A percentile compares a stretch with the other conserved stretches of the same genome.
phyloP scores from a whole-genome alignment of 2,113 vertebrate species.

The Micromys minutus region DNA sequence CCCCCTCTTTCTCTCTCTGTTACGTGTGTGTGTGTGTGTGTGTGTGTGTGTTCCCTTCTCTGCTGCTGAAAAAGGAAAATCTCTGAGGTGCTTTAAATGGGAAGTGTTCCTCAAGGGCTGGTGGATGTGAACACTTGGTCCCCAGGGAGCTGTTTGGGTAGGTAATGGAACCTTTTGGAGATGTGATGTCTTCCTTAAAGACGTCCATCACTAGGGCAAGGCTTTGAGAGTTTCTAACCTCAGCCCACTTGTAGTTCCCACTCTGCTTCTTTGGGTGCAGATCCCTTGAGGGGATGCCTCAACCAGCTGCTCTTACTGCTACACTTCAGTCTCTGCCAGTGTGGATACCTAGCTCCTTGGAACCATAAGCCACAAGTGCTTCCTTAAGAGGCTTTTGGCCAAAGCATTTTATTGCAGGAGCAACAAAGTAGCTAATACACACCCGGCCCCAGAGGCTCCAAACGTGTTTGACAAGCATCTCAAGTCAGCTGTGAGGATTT shows the following conservation, averaged over 20 bases:
- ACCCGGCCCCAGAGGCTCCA: not conserved
- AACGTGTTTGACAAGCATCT: not conserved
- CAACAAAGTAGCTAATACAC: not conserved
- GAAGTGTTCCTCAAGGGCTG: not conserved
- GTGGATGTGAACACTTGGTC: not conserved
- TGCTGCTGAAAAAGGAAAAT: not conserved
- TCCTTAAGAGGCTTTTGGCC: not conserved
- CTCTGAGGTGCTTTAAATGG: not conserved
- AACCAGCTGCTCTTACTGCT: too few species aligned
- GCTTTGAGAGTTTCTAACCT: not conserved
- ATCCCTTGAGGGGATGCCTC: not conserved
- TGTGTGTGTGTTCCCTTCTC: not conserved
- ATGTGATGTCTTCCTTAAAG: not conserved
- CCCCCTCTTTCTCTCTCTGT: too few species aligned
- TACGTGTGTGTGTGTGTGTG: fast-evolving
- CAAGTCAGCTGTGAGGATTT: too few species aligned
- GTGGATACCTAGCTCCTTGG: not conserved
- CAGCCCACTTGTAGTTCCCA: not conserved
- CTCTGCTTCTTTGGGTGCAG: not conserved
- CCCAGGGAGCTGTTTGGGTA: not conserved
- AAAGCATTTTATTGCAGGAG: not conserved
- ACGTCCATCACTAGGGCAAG: not conserved
- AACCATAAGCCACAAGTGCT: too few species aligned
- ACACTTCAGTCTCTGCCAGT: not conserved
- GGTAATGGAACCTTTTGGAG: not conserved